Evolutionary conservation across 2,113 vertebrate genomes (phyloP).

Genomic region (Carlito syrichta): DNA sequence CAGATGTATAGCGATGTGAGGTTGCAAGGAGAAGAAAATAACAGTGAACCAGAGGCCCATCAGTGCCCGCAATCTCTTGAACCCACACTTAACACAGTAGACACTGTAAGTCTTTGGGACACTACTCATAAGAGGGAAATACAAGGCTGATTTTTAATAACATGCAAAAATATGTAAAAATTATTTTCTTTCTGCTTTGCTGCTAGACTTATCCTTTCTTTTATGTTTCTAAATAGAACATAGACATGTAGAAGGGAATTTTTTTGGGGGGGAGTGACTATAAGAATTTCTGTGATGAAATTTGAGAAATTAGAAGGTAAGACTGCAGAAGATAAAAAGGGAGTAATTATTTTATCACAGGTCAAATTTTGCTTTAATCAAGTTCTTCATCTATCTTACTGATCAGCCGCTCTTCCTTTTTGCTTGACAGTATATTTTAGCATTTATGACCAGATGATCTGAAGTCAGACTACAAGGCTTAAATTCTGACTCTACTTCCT

Average conservation of each 20-base stretch:
- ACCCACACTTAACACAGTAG: slow-evolving; percentile 85
- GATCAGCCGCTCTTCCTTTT: background rate
- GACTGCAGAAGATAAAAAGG: slow-evolving; percentile 18
- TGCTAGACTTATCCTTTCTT: slow-evolving; percentile 57
- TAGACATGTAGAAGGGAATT: background rate
- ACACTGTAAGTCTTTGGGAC: slow-evolving; percentile 82
- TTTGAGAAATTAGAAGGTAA: slow-evolving; percentile 45
- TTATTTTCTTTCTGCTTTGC: slow-evolving; percentile 77
- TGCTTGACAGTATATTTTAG: background rate
- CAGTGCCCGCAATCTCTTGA: slow-evolving; percentile 88
- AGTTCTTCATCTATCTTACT: background rate
- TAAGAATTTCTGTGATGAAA: slow-evolving; percentile 15
- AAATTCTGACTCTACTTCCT: background rate
- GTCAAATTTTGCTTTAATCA: slow-evolving; percentile 29
- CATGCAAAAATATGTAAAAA: slow-evolving; percentile 81
- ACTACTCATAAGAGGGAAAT: slow-evolving; percentile 78
- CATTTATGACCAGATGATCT: background rate
- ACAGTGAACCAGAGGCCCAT: slow-evolving; percentile 86
- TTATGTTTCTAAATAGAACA: slow-evolving; percentile 62
- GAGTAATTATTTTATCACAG: slow-evolving; percentile 35
- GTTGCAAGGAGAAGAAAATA: slow-evolving; percentile 90
- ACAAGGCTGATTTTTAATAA: slow-evolving; percentile 85
- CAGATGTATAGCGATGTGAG: slow-evolving; percentile 93
- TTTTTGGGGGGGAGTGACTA: background rate
- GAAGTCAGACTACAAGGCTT: background rate